Conservation (phyloP, 2,888 invertebrate species). For the Itoplectis maculator region DNA sequence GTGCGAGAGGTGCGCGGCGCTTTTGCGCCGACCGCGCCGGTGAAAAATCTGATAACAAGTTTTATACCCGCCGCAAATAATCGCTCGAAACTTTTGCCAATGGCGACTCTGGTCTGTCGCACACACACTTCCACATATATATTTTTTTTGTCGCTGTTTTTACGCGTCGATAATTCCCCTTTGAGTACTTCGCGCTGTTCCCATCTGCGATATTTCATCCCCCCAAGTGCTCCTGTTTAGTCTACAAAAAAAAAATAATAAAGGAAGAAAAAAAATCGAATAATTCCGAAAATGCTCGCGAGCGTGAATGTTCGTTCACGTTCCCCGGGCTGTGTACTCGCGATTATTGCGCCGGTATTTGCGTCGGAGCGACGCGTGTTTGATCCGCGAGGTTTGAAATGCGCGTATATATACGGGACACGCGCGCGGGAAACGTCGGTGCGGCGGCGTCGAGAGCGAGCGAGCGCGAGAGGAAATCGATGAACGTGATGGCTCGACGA, state of each 20-base stretch:
- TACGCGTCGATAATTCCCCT: not conserved
- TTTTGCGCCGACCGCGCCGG: not conserved
- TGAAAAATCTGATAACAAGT: not conserved
- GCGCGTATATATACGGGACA: too few species aligned
- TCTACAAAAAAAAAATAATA: not conserved
- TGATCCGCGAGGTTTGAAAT: constrained; percentile 26
- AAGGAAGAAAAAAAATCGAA: not conserved
- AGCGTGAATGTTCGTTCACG: not conserved
- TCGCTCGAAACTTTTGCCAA: too few species aligned
- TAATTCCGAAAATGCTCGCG: not conserved
- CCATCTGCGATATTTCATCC: constrained; percentile 1
- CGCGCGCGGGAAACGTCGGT: not conserved
- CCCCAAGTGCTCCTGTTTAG: not conserved
- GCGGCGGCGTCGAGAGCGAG: too few species aligned
- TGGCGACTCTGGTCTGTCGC: too few species aligned
- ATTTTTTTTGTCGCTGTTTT: not conserved
- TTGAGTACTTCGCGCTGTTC: not conserved
- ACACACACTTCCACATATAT: too few species aligned
- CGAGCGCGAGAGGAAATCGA: constrained; percentile 34
- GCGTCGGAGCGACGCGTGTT: constrained; percentile 35
- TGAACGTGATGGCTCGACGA: constrained; percentile 38
- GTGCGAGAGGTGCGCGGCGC: too few species aligned
- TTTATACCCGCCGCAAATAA: too few species aligned
- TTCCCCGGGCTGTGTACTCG: not conserved
- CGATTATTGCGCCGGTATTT: constrained; percentile 8